phyloP scores from a whole-genome alignment of 2,113 vertebrate species.

The Actinemys pallida region DNA sequence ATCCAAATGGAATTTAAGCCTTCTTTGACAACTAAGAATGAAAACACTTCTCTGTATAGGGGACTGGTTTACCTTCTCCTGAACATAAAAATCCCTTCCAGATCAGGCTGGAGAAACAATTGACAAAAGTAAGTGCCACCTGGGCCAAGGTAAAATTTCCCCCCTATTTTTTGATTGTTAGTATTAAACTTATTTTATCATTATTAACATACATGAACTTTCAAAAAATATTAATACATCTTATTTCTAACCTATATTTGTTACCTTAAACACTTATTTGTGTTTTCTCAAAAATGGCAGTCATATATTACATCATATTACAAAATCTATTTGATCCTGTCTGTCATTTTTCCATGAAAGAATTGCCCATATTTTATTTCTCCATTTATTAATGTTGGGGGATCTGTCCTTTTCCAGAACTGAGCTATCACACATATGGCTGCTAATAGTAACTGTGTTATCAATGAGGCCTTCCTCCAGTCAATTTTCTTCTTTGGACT shows the following conservation, averaged over 20 bases:
- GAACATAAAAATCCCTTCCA: not conserved
- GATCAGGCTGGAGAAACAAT: not conserved
- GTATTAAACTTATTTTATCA: not conserved
- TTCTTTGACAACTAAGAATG: not conserved
- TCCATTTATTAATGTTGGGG: not conserved
- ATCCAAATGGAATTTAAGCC: not conserved
- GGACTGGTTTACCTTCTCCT: not conserved
- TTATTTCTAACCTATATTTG: not conserved
- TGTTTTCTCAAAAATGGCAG: not conserved
- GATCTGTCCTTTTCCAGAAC: not conserved
- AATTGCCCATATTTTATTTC: not conserved
- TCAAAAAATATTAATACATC: not conserved
- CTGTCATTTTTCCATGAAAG: not conserved
- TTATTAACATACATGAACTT: not conserved
- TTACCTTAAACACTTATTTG: not conserved
- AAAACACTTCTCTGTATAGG: not conserved
- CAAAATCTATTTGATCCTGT: not conserved
- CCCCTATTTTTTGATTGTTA: not conserved
- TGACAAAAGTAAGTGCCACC: not conserved
- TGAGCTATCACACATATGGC: not conserved
- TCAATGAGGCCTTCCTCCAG: not conserved
- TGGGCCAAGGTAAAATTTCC: accelerated
- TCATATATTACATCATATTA: not conserved
- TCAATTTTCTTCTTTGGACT: not conserved
- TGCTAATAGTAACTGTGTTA: not conserved